Base-by-base conservation (phyloP, 2,797 vertebrate genomes). In the Catamblyrhynchus diadema region DNA sequence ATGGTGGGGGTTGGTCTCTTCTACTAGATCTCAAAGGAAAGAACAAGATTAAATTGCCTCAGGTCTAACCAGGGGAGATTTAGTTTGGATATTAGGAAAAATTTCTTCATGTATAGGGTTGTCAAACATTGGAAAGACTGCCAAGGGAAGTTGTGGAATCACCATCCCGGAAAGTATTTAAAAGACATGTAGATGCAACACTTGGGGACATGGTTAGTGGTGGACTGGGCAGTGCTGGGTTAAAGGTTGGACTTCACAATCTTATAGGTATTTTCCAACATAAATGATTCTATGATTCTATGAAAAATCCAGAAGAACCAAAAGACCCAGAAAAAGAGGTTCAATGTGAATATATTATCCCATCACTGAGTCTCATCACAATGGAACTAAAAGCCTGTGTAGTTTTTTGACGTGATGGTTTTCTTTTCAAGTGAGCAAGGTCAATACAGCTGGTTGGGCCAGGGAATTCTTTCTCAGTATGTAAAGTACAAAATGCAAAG, bases 101-200 rank as follows among this genome's bases (percentile, higher is more conserved):
- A 39, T 25, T 61, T 69, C 3, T 30, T 41, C 11, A 21, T 14
- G 54, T 41, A 33, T 61, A 53, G 2, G 1, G 17, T 41, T 45
- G 30, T 77, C 30, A 30, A 33, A 8, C 8, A 14, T 30, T 61
- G 7, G 33, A 69, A 61, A 41, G 32, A 11, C 30, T 69, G 20
- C 3, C 24, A 23, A 45, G 47, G 9, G 30, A 41, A 47, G 8
- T 47, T 8, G 25, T 47, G 47, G 11, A 30, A 24, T 30, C 24
- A 39, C 10, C 11, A 47, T 61, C 17, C 47, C 24, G 53, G 30
- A 11, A 39, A 13, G 23, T 12, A 30, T 33, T 60, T 45, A 45
- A 60, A 53, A 33, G 33, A 28, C 0, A 1, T 10, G 15, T 19
- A 37, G 32, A 23, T 35, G 22, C 12, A n/a, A 3, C 28, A 39